Percentiles rank a stretch among this genome's conserved stretches.
These are phyloP conservation scores for Xiphorhynchus elegans DNA, from an alignment of 2,113 vertebrate species.

Conservation along the genomic window DNA sequence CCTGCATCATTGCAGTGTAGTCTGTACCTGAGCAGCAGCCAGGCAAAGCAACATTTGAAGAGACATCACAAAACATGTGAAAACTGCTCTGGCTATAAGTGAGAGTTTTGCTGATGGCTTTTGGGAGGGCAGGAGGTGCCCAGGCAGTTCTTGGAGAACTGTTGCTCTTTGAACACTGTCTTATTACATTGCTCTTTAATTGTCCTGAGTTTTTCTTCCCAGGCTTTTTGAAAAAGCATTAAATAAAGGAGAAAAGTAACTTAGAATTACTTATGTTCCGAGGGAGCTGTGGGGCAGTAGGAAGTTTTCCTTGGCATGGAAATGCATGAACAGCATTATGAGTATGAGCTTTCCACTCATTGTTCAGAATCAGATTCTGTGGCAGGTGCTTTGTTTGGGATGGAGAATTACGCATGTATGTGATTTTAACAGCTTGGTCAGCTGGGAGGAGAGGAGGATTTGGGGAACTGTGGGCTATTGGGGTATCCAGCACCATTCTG, in stretches of 20 bases:
- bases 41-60: neutral
- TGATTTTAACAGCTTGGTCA: neutral
- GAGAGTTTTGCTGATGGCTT: neutral
- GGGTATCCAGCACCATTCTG: neutral
- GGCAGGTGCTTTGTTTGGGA: neutral
- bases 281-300: neutral
- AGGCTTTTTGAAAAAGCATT: neutral
- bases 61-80: neutral
- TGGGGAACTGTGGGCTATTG: neutral
- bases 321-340: neutral
- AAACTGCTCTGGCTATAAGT: neutral
- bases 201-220: neutral
- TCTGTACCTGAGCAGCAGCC: neutral
- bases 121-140: neutral
- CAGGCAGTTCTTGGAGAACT: neutral
- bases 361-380: neutral
- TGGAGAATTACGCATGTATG: neutral
- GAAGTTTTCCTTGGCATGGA: neutral
- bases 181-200: neutral
- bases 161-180: neutral
- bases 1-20: fast-evolving
- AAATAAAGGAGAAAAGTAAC: neutral
- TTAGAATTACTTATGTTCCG: neutral
- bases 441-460: neutral
- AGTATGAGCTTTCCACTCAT: neutral